Base-by-base conservation (phyloP, 2,113 vertebrate species). In the Semicossyphus pulcher region DNA sequence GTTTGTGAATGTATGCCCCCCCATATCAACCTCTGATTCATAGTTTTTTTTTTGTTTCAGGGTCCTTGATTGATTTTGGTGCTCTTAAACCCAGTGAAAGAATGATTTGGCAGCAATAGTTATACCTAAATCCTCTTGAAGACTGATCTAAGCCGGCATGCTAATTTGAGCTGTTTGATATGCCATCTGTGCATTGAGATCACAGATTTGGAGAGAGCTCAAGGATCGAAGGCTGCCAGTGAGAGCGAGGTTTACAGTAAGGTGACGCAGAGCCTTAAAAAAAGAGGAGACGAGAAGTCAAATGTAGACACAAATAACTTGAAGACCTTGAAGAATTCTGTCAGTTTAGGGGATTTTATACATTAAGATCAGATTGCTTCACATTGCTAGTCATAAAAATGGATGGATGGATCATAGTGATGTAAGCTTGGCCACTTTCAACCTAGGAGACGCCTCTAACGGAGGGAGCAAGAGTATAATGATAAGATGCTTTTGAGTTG, bases 121-220 rank as follows among this genome's bases (percentile, higher is more conserved):
- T 61, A 25, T 0, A 15, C 52, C 32, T 4, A 36, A 59, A 56
- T 10, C 15, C 7, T 57, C 21, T 62, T 18, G 56, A 11, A 15
- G 79, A 4, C 29, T 5, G 63, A 53, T 51, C 54, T 58, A 31
- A 42, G 51, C n/a, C 51, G 28, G 15, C 2, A 18, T 60, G 48
- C 44, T 72, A 39, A 62, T 75, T 58, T 9, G 20, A 45, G 44
- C 73, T 18, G 20, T 72, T 81, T 76, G 81, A 76, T 67, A 56
- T 52, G 70, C 65, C 70, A 64, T 75, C 70, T 84, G 74, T 59
- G 56, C 6, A 32, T 12, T 41, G 51, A 67, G 51, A 64, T 69
- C 28, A 4, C 29, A 26, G 21, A 59, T 62, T 67, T 21, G 49
- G 59, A 74, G 59, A 12, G 36, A 39, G 73, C 32, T 62, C 1